Base-by-base conservation (phyloP, 2,797 vertebrate species). In the Serranus cabrilla region DNA sequence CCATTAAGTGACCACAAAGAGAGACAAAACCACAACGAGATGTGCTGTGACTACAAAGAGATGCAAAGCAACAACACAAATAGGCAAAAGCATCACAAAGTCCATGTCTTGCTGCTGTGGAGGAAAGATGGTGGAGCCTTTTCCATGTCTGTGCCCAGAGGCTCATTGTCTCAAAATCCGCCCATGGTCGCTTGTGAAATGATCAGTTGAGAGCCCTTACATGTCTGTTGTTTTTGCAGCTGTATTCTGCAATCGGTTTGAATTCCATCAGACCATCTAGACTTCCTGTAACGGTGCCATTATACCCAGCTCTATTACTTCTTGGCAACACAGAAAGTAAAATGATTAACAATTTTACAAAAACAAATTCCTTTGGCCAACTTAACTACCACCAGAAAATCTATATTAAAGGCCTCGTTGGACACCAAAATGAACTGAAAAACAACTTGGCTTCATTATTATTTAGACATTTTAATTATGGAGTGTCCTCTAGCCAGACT, bases 381-480 rank as follows among this genome's bases (percentile, higher is more conserved):
- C 27, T 58, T 71, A 23, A 80, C 43, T 74, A 25, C 27, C 52
- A 58, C 54, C 46, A 73, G 25, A 80, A 74, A 80, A 61, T 80
- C 77, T 39, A 46, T 59, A 74, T 76, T 72, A 71, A 68, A 81
- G 81, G 67, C 27, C 34, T 66, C 21, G 40, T 56, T 71, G 71
- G 70, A 89, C 67, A 71, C 46, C 51, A 11, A 12, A 73, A 87
- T 81, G 59, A 69, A 80, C 71, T 80, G 65, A 84, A 88, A 84
- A 86, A 80, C 76, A 89, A 72, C 54, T 76, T 56, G 46, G 61
- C 71, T 77, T 77, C 80, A 82, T 90, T 88, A 87, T 83, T 89
- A 88, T 89, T 91, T 81, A 77, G 79, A 83, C 72, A 76, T 86
- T 88, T 90, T 88, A 89, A 91, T 92, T 86, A 89, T 74, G 40